Evolutionary conservation across 2,113 vertebrate genomes (phyloP).

Genomic region (human): GRCh38 chr4:151655001-151655500

Average conservation of each 20-base stretch:
- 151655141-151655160: constrained; percentile 32
- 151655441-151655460: background rate
- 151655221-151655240: constrained; percentile 51
- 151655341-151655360: constrained; percentile 61
- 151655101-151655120: constrained; percentile 29
- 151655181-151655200: constrained; percentile 21
- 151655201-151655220: constrained; percentile 26
- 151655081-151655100: background rate
- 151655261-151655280: constrained; percentile 71
- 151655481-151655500: background rate
- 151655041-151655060: background rate
- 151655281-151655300: constrained; percentile 61
- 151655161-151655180: background rate
- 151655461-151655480: background rate
- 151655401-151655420: constrained; percentile 32
- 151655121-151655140: background rate
- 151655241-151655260: constrained; percentile 61
- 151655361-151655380: constrained; percentile 41
- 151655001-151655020: background rate
- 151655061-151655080: background rate
- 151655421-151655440: background rate
- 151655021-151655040: background rate
- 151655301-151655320: constrained; percentile 72
- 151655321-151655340: constrained; percentile 56
- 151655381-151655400: background rate